Conservation (phyloP, 2,797 vertebrate genomes). For the Arvicola amphibius region DNA sequence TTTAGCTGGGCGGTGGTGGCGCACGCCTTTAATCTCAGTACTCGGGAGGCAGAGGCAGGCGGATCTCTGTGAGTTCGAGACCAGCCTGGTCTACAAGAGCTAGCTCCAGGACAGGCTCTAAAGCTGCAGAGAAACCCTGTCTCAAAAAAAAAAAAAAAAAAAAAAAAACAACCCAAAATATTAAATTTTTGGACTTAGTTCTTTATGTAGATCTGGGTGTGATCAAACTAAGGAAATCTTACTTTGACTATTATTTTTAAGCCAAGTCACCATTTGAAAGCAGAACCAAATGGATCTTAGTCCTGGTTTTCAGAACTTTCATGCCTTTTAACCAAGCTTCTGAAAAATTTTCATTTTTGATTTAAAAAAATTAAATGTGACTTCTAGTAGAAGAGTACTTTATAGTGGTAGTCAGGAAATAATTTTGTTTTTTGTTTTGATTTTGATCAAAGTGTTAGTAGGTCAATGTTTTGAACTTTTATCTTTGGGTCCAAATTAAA, state of each 20-base stretch:
- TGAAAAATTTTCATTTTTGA: constrained; percentile 36
- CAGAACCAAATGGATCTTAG: constrained; percentile 52
- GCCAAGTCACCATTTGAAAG: constrained; percentile 42
- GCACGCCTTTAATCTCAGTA: no score
- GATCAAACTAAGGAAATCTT: constrained; percentile 38
- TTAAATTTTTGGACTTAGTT: constrained; percentile 40
- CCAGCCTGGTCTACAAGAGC: no score
- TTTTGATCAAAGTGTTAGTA: neutral
- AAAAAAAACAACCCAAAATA: no score
- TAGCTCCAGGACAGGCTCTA: no score
- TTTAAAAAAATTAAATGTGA: constrained; percentile 31
- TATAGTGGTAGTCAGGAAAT: neutral
- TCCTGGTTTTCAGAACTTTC: constrained; percentile 40
- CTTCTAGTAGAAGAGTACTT: neutral
- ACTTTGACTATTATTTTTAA: constrained; percentile 29
- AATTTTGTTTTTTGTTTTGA: constrained; percentile 32
- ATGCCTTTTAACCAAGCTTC: constrained; percentile 3
- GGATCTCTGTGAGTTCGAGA: no score
- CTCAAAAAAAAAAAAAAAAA: no score
- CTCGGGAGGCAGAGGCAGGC: no score
- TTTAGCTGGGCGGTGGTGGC: no score
- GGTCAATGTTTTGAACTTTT: constrained; percentile 29
- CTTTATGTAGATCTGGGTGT: constrained; percentile 18
- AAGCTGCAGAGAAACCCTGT: no score
- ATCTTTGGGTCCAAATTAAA: constrained; percentile 59